These are phyloP conservation scores for Schizotus pectinicornis DNA, from an alignment of 2,888 invertebrate genomes.

Conservation along the genomic window DNA sequence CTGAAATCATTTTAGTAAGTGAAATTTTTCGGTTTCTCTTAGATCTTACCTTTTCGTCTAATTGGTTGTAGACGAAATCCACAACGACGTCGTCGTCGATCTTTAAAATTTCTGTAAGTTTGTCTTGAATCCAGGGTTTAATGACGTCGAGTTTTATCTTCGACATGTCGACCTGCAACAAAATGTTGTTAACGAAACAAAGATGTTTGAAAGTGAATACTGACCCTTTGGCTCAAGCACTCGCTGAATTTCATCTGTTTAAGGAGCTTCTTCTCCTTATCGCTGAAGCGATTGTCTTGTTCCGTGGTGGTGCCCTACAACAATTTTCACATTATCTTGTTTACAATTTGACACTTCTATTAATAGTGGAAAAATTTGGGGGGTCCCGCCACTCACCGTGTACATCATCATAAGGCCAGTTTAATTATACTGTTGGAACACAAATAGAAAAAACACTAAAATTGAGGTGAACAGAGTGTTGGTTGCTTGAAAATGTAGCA, in stretches of 20 bases:
- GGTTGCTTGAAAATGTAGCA: constrained; percentile 3
- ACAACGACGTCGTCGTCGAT: constrained; percentile 99
- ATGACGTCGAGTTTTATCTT: constrained; percentile 97
- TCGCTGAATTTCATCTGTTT: constrained; percentile 99
- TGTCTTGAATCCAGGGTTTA: constrained; percentile 98
- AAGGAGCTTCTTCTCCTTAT: constrained; percentile 98
- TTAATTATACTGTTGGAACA: not conserved
- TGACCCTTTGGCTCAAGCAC: constrained; percentile 88
- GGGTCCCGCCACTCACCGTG: constrained; percentile 46
- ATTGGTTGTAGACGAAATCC: constrained; percentile 98
- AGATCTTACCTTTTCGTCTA: constrained; percentile 84
- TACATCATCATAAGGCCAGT: constrained; percentile 50
- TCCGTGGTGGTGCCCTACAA: constrained; percentile 92
- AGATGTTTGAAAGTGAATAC: constrained; percentile 16
- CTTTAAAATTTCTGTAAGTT: constrained; percentile 93
- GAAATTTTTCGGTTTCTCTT: not conserved
- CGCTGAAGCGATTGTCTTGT: constrained; percentile 98
- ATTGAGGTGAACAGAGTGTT: not conserved
- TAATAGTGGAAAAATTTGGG: constrained; percentile 18
- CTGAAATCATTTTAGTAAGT: constrained; percentile 60
- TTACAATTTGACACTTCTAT: constrained; percentile 30
- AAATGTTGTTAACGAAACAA: too few species aligned
- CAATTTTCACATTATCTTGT: constrained; percentile 4
- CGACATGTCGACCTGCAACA: constrained; percentile 89
- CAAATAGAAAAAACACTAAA: not conserved